Base-by-base conservation (phyloP, 2,888 invertebrate genomes). In the Scaptomyza cyrtandrae region DNA sequence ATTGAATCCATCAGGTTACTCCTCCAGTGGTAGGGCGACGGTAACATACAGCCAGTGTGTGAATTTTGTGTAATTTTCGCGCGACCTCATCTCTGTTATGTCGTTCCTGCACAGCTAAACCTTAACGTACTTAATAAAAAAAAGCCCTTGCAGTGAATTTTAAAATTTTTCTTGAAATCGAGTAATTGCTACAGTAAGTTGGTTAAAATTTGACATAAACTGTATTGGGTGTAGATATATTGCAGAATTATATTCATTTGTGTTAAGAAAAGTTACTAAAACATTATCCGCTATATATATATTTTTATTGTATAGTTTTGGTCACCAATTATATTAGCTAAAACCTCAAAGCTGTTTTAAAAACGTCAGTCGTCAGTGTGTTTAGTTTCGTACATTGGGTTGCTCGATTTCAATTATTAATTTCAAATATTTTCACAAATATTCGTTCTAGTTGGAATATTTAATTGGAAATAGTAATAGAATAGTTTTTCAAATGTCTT, bases 1-100 rank as follows among this genome's bases (percentile, higher is more conserved):
- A 49, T 50, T 64, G 63, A 71, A 50, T 76, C 78, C 75, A 60
- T 69, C 78, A 52, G 87, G 65, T 57, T 65, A 68, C 53, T 82
- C 75, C 81, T 80, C 87, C 81, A 75, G 75, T 60, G 66, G 39
- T 45, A 61, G 49, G 71, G 37, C 71, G 74, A 62, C 58, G 62
- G 39, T 61, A 64, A 70, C 46, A 60, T 45, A 19, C 70, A 61
- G 63, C 56, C 58, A 50, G 49, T 50, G 41, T 56, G 53, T 60
- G 66, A 49, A 16, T 53, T 44, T 24, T 48, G 62, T 53, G 41
- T 27, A 10, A 70, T 58, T 35, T 6, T 63, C 55, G 63, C 70
- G 70, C 44, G 19, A 24, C 46, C 58, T 27, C 19, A 39, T 14
- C 19, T 27, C 13, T 41, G 13, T 14, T 13, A 33, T 31, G 11